A percentile compares a stretch with the other conserved stretches of the same genome.
Conservation (phyloP, 1,140 invertebrate species). For the Hylaeus anthracinus region DNA sequence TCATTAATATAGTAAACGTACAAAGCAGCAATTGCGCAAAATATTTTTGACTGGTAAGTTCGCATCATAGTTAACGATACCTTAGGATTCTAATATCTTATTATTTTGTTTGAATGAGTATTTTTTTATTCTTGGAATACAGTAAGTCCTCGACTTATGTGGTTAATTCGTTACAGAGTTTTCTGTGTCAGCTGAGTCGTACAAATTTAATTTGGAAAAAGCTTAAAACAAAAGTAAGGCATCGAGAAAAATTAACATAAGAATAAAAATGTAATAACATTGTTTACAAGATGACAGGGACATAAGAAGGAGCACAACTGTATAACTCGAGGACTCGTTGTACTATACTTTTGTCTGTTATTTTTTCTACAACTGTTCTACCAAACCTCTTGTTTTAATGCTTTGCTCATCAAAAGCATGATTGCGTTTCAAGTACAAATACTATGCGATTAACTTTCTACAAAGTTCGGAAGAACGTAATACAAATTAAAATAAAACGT, state of each 20-base stretch:
- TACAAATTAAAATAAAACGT: background rate
- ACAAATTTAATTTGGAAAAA: no score
- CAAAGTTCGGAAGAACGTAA: background rate
- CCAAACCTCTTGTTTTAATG: conserved; percentile 47
- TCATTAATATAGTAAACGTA: conserved; percentile 28
- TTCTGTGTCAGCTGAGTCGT: no score
- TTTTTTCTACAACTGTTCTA: conserved; percentile 47
- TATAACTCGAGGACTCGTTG: no score
- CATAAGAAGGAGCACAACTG: no score
- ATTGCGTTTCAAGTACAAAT: conserved; percentile 15
- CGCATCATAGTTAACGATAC: background rate
- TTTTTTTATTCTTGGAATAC: conserved; percentile 4
- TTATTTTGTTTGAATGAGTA: conserved; percentile 36
- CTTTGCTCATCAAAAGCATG: conserved; percentile 38
- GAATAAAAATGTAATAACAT: no score
- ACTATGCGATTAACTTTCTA: conserved; percentile 28
- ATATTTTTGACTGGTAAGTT: conserved; percentile 28
- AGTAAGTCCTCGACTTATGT: no score
- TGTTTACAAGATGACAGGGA: no score
- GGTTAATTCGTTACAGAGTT: no score
- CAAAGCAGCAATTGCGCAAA: conserved; percentile 14
- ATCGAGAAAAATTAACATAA: no score
- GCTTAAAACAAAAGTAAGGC: no score
- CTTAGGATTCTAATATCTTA: conserved; percentile 26
- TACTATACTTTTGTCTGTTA: conserved; percentile 20